These are phyloP conservation scores for Trissolcus basalis DNA, from an alignment of 1,140 invertebrate genomes.

Conservation along the genomic window DNA sequence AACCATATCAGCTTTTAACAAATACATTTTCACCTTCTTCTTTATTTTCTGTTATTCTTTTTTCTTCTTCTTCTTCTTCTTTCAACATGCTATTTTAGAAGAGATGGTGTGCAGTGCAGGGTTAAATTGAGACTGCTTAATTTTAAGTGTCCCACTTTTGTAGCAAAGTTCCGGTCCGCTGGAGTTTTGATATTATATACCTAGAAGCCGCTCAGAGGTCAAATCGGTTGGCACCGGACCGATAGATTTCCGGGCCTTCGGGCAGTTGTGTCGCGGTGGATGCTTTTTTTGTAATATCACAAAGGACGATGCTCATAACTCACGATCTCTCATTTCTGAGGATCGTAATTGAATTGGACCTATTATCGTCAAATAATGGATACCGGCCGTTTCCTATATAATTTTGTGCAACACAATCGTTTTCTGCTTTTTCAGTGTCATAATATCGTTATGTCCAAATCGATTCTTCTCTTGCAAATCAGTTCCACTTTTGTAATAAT, in stretches of 20 bases:
- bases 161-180: conserved; percentile 6
- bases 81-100: not conserved
- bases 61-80: too few relatives aligned
- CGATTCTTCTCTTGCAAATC: too few relatives aligned
- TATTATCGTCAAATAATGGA: conserved; percentile 37
- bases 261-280: conserved; percentile 13
- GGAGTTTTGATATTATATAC: not conserved
- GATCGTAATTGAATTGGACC: conserved; percentile 38
- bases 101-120: conserved; percentile 7
- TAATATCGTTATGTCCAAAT: too few relatives aligned
- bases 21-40: too few relatives aligned
- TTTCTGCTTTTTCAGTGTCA: not conserved
- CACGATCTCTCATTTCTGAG: conserved; percentile 38
- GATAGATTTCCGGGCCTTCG: conserved; percentile 27
- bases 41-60: too few relatives aligned
- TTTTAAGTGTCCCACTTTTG: conserved; percentile 32
- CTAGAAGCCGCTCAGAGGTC: not conserved
- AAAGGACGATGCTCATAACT: conserved; percentile 34
- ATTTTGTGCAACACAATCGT: not conserved
- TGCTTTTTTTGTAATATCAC: conserved; percentile 23
- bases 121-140: conserved; percentile 28
- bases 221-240: conserved; percentile 11
- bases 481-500: too few relatives aligned
- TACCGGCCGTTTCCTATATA: conserved; percentile 15
- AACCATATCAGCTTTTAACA: too few relatives aligned